Evolutionary conservation across 92 coral and sea anemone species (phyloP).

Genomic region (Galaxea fascicularis): DNA sequence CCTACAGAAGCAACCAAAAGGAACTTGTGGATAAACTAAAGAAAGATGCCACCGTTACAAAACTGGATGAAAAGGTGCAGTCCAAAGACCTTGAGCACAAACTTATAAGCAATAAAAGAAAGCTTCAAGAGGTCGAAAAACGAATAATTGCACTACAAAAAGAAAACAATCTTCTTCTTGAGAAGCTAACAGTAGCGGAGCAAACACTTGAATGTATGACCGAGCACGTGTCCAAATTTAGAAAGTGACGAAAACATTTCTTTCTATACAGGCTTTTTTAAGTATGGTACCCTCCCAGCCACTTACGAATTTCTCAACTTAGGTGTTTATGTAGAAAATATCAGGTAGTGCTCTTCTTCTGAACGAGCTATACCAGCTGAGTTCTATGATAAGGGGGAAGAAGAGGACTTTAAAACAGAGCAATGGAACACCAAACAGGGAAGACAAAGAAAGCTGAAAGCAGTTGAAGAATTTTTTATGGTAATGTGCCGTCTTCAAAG

Average conservation of each 20-base stretch:
- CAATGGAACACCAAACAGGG: constrained; percentile 29
- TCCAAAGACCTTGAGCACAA: too few species aligned
- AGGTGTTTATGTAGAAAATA: constrained; percentile 60
- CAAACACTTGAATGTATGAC: constrained; percentile 12
- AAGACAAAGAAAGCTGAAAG: constrained; percentile 33
- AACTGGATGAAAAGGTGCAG: too few species aligned
- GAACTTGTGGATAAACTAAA: too few species aligned
- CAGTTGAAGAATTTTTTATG: constrained; percentile 53
- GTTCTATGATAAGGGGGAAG: constrained; percentile 34
- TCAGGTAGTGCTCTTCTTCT: constrained; percentile 65
- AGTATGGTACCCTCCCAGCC: constrained; percentile 61
- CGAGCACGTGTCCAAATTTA: constrained; percentile 27
- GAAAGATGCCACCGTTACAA: too few species aligned
- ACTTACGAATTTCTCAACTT: constrained; percentile 60
- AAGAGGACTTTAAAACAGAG: constrained; percentile 19
- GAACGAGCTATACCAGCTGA: constrained; percentile 55
- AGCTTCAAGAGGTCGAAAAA: too few species aligned
- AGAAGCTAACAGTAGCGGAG: constrained; percentile 18
- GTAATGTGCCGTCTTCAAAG: constrained; percentile 60
- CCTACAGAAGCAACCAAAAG: neutral
- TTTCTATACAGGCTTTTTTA: constrained; percentile 73
- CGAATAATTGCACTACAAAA: too few species aligned
- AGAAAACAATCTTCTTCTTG: too few species aligned
- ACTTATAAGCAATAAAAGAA: too few species aligned
- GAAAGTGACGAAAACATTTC: constrained; percentile 53